Evolutionary conservation across 2,888 invertebrate genomes (phyloP), one percentile per base, ranked within the genome.

Genomic region (Mechanitis mazaeus): DNA sequence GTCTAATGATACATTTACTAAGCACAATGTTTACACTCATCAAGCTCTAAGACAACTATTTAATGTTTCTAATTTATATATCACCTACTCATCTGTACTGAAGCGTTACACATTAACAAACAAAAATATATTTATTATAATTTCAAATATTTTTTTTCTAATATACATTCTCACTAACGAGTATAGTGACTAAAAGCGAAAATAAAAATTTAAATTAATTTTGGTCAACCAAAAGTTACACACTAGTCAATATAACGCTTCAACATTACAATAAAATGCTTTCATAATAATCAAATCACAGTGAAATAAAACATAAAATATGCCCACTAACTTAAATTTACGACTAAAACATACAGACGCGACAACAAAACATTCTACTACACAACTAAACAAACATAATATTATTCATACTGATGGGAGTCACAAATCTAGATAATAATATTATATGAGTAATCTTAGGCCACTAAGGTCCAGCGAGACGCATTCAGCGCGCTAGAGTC

Each of bases 11-110:
- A 81, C 84, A 79, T 82, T 84, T 80, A 83, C 89, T 88, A 89
- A 87, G 87, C 89, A 90, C 89, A 87, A 86, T 87, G 80, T 84
- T 83, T 86, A 89, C 86, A 88, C 83, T 87, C 83, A 88, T 87
- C 83, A 90, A 89, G 89, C 90, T 78, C 78, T 81, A 87, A 87
- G 88, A 87, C 83, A 84, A 79, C 82, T 87, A 88, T 83, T 75
- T 78, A 56, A 80, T 80, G 75, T 77, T 76, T 79, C 83, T 85
- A 85, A 79, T 84, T 81, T 80, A 81, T 81, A 79, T 77, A 84
- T 80, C 77, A 75, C 85, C 89, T 89, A 89, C 85, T 83, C 78
- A 76, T 85, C 81, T 83, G 85, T 81, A 83, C 78, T 84, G 83
- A 87, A 88, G 88, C 87, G 74, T 84, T 80, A 82, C 79, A 80